Percentiles rank a stretch among this genome's conserved stretches.
phyloP scores from a whole-genome alignment of 1,140 invertebrate genomes.

The Medauroidea extradentata region DNA sequence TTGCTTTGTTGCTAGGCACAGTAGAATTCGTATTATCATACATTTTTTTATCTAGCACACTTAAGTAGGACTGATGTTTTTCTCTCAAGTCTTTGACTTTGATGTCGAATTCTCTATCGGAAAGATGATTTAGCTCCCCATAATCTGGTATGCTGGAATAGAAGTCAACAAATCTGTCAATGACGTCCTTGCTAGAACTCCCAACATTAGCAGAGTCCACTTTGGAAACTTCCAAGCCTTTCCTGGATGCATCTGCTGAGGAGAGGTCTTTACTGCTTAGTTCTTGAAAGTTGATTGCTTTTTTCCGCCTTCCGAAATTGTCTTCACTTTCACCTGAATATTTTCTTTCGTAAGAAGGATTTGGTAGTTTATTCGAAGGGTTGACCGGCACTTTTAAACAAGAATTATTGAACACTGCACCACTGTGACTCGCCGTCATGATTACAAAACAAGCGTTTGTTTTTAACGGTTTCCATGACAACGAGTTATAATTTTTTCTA shows the following conservation, averaged over 20 bases:
- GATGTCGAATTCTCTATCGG: conserved; percentile 61
- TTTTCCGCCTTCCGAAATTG: no score
- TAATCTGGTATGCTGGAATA: conserved; percentile 65
- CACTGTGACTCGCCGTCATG: conserved; percentile 9
- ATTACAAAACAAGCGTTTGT: neutral
- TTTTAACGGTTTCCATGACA: neutral
- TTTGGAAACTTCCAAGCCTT: neutral
- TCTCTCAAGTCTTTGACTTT: conserved; percentile 58
- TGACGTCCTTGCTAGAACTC: conserved; percentile 32
- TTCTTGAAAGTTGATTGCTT: no score
- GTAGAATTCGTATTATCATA: conserved; percentile 25
- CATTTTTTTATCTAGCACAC: conserved; percentile 47
- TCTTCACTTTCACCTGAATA: no score
- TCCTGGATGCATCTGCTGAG: neutral
- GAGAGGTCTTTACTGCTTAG: no score
- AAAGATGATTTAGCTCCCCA: conserved; percentile 60
- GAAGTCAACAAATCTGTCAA: conserved; percentile 58
- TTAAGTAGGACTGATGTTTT: conserved; percentile 54
- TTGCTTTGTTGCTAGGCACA: no score
- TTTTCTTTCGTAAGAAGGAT: conserved; percentile 56
- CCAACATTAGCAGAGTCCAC: conserved; percentile 14
- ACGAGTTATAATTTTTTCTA: neutral
- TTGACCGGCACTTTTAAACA: conserved; percentile 61
- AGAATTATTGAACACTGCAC: conserved; percentile 48
- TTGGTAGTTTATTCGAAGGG: conserved; percentile 57